phyloP scores from a whole-genome alignment of 2,888 invertebrate species.

The Lasioglossum vierecki region DNA sequence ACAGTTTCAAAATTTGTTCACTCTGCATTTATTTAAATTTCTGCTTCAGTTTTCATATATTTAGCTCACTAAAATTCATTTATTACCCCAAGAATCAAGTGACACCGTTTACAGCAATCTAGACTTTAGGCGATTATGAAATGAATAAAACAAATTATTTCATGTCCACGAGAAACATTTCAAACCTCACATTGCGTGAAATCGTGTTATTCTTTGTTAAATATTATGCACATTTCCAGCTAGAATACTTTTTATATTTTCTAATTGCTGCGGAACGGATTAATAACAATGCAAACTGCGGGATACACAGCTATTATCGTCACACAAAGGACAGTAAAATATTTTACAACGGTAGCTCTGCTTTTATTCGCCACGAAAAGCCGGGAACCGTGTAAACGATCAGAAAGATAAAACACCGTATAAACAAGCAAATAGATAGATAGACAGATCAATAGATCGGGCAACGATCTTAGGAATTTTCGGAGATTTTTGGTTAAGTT shows the following conservation, averaged over 20 bases:
- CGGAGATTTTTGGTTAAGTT: slow-evolving; percentile 65
- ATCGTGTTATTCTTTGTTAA: not conserved
- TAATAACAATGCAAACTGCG: not conserved
- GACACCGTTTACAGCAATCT: no score
- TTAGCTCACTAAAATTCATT: not conserved
- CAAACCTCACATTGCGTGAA: not conserved
- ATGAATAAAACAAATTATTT: not conserved
- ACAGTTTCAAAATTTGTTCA: not conserved
- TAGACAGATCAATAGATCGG: slow-evolving; percentile 18
- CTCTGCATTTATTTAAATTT: not conserved
- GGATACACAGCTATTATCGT: not conserved
- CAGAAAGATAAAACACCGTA: slow-evolving; percentile 32
- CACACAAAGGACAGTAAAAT: not conserved
- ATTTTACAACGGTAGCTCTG: not conserved
- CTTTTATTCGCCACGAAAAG: slow-evolving; percentile 11
- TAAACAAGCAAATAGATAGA: slow-evolving; percentile 21
- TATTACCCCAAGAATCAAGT: no score
- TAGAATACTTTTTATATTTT: not conserved
- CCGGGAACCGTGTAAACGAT: slow-evolving; percentile 9
- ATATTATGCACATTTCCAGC: not conserved
- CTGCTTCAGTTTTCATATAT: not conserved
- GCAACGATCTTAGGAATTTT: slow-evolving; percentile 50
- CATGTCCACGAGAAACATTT: not conserved
- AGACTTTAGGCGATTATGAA: not conserved
- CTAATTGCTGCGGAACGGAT: not conserved